These are phyloP conservation scores for Axea sp. DNA, from an alignment of 2,888 invertebrate species.

Conservation along the genomic window DNA sequence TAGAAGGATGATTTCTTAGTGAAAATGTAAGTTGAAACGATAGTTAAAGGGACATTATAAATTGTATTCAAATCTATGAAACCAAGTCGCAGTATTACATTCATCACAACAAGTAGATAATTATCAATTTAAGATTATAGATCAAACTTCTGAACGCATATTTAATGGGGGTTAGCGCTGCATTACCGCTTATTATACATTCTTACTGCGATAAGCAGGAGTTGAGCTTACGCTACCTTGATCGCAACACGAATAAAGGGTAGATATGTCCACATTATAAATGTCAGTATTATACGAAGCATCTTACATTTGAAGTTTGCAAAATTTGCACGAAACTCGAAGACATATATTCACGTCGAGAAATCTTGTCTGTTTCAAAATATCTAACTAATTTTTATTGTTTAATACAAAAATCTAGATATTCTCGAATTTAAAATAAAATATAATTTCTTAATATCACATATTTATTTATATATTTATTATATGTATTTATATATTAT, in stretches of 20 bases:
- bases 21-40: no score
- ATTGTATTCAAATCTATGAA: slow-evolving; percentile 47
- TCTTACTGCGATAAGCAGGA: slow-evolving; percentile 72
- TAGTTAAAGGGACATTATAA: slow-evolving; percentile 42
- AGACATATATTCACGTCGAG: slow-evolving; percentile 58
- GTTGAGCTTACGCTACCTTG: slow-evolving; percentile 68
- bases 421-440: no score
- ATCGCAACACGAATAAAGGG: slow-evolving; percentile 75
- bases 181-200: slow-evolving; percentile 78
- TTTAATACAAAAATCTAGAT: no score
- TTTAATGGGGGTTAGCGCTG: slow-evolving; percentile 71
- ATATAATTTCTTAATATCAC: no score
- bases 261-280: slow-evolving; percentile 79
- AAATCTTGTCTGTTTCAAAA: slow-evolving; percentile 31
- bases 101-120: slow-evolving; percentile 59
- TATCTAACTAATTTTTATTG: slow-evolving; percentile 36
- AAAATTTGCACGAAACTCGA: slow-evolving; percentile 62
- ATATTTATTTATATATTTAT: no score
- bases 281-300: slow-evolving; percentile 78
- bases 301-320: slow-evolving; percentile 66
- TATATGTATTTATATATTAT: no score
- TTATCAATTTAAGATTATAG: slow-evolving; percentile 76
- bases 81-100: slow-evolving; percentile 53
- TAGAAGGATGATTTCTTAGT: no score
- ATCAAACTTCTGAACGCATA: slow-evolving; percentile 76